A percentile compares a stretch with the other conserved stretches of the same genome.
Evolutionary conservation across 2,113 vertebrate genomes (phyloP).

Genomic region (Sphaerodactylus townsendi): DNA sequence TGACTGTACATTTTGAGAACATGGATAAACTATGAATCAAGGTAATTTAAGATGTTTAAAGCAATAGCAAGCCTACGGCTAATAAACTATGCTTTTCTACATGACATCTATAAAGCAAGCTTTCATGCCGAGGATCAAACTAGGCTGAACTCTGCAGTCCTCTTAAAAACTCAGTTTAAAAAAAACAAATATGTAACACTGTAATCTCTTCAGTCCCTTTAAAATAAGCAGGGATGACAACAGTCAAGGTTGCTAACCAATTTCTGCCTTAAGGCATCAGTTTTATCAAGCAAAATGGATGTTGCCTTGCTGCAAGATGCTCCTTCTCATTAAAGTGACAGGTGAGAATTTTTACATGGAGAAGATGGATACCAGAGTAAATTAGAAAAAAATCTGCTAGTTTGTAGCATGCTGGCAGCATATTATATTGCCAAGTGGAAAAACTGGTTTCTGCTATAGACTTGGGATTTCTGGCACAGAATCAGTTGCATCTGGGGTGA

Average conservation of each 20-base stretch:
- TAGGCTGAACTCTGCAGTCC: neutral
- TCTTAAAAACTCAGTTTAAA: neutral
- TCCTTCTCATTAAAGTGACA: conserved; percentile 68
- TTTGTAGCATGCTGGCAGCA: conserved; percentile 43
- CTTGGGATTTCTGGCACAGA: conserved; percentile 36
- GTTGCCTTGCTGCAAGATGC: conserved; percentile 56
- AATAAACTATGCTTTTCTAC: neutral
- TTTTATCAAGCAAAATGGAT: conserved; percentile 56
- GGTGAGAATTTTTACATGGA: conserved; percentile 58
- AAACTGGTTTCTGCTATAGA: conserved; percentile 40
- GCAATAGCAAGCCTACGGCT: neutral
- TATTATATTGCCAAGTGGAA: conserved; percentile 42
- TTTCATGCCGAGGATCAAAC: neutral
- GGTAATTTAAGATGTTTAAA: neutral
- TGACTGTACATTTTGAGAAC: neutral
- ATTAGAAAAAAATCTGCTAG: conserved; percentile 51
- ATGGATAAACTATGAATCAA: neutral
- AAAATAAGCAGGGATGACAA: conserved; percentile 49
- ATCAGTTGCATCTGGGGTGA: conserved; percentile 30
- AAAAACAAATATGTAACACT: neutral
- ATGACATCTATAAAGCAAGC: neutral
- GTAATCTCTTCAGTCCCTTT: neutral
- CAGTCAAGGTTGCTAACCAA: conserved; percentile 54
- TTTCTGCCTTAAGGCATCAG: conserved; percentile 60
- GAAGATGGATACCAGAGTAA: conserved; percentile 59